Percentiles rank a stretch among this genome's conserved stretches.
phyloP scores from a whole-genome alignment of 2,888 invertebrate species.

The Nemotelus pantherinus region DNA sequence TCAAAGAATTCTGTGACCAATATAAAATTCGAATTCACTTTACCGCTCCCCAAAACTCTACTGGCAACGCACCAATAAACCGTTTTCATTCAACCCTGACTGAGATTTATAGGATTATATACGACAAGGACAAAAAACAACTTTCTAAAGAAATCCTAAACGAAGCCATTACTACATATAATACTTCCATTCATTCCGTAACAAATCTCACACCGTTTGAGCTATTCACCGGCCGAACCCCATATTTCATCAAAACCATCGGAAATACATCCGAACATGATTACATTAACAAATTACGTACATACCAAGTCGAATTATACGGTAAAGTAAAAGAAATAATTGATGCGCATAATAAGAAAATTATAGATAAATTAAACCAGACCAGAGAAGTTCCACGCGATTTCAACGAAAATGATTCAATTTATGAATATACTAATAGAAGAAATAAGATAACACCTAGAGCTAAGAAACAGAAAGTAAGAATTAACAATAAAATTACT shows the following conservation, averaged over 20 bases:
- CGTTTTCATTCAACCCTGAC: slow-evolving; percentile 49
- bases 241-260: neutral
- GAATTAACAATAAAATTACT: neutral
- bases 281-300: neutral
- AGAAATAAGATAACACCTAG: neutral
- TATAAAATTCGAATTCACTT: slow-evolving; percentile 44
- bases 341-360: neutral
- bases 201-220: neutral
- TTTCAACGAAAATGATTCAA: neutral
- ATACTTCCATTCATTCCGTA: neutral
- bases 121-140: slow-evolving; percentile 39
- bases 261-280: too few relatives aligned
- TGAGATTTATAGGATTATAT: slow-evolving; percentile 50
- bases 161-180: neutral
- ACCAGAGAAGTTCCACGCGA: neutral
- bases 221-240: neutral
- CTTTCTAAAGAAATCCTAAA: neutral
- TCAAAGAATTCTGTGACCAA: slow-evolving; percentile 49
- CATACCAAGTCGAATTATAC: neutral
- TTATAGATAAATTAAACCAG: neutral
- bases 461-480: neutral
- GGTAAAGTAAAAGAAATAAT: neutral
- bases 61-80: slow-evolving; percentile 48
- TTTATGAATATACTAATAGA: neutral
- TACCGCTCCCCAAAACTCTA: slow-evolving; percentile 48